Conservation (phyloP, 2,113 vertebrate species). For the Perca schrenkii region DNA sequence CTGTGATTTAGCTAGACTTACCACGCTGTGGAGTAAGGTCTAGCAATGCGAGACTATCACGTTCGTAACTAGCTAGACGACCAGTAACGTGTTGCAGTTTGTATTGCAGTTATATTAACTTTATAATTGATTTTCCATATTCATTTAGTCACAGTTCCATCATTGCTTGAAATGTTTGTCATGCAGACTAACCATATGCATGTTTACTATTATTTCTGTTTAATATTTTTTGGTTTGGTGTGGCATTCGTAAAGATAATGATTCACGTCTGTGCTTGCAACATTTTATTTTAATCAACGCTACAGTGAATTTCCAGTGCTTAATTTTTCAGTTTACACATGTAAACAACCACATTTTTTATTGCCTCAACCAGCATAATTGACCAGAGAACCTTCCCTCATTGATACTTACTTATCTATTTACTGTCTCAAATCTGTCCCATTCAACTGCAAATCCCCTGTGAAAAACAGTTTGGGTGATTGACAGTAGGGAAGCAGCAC, state of each 20-base stretch:
- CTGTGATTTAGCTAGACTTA: no score
- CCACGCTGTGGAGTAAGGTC: no score
- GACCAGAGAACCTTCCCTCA: neutral
- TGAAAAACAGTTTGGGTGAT: neutral
- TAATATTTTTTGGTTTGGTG: neutral
- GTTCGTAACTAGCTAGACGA: neutral
- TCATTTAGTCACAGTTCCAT: neutral
- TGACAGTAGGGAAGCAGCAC: slow-evolving; percentile 3
- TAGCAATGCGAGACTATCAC: no score
- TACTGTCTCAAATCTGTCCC: neutral
- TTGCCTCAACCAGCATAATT: neutral
- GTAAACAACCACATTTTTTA: neutral
- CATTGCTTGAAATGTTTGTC: neutral
- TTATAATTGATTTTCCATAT: no score
- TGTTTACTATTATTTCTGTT: neutral
- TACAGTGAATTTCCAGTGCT: neutral
- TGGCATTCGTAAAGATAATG: no score
- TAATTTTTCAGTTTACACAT: neutral
- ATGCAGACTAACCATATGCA: neutral
- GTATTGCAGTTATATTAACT: no score
- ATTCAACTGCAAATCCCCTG: neutral
- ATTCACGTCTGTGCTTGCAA: no score
- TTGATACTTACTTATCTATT: neutral
- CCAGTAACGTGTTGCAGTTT: no score
- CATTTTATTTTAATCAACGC: neutral